Conservation (phyloP, 2,888 invertebrate genomes). For the Acanthosepion esculentum region DNA sequence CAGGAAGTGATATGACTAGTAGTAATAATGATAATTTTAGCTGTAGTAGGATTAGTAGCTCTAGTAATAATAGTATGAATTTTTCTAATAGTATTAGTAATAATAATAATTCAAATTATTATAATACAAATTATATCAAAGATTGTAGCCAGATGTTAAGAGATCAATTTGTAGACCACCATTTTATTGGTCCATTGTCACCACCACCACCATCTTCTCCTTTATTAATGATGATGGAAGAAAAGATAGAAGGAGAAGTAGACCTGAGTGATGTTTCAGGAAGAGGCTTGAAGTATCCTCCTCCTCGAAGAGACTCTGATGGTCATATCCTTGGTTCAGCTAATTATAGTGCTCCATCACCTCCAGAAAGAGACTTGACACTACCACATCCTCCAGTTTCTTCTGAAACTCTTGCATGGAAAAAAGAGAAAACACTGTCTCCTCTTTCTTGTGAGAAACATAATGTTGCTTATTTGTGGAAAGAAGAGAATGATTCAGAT, state of each 20-base stretch:
- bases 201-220: constrained; percentile 18
- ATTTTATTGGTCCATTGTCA: background rate
- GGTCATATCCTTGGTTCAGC: constrained; percentile 79
- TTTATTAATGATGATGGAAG: background rate
- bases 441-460: background rate
- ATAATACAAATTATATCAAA: constrained; percentile 1
- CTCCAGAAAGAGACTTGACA: constrained; percentile 80
- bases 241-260: background rate
- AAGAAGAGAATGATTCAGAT: background rate
- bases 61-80: background rate
- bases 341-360: constrained; percentile 83
- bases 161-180: background rate
- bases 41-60: background rate
- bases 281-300: constrained; percentile 57
- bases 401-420: background rate
- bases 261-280: background rate
- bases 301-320: constrained; percentile 79
- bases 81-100: background rate
- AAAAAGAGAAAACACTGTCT: background rate
- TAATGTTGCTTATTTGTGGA: background rate
- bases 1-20: background rate
- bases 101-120: background rate
- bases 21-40: background rate
- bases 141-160: background rate
- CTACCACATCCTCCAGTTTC: constrained; percentile 42